Evolutionary conservation across 1,140 invertebrate species (phyloP).

Genomic region (Polypedilum vanderplanki): DNA sequence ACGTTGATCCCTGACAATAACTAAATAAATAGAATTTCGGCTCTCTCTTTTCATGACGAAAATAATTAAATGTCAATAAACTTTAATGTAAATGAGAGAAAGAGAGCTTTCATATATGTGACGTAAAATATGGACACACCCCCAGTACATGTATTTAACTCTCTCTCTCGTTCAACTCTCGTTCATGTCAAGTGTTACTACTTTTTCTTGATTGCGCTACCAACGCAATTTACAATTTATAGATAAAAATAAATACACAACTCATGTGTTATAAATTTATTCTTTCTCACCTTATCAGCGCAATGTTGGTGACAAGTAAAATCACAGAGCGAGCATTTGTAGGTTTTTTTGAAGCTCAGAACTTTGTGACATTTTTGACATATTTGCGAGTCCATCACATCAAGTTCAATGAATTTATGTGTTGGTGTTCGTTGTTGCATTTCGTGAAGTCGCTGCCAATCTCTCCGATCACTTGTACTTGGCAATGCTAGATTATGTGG

Average conservation of each 20-base stretch:
- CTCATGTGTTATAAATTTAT: neutral
- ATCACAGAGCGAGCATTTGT: slow-evolving; percentile 1
- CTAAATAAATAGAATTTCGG: too few relatives aligned
- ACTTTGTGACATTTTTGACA: slow-evolving; percentile 20
- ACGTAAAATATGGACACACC: neutral
- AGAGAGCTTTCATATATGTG: neutral
- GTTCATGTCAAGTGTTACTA: neutral
- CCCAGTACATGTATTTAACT: neutral
- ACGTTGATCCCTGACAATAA: too few relatives aligned
- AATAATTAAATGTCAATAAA: too few relatives aligned
- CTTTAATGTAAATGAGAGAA: too few relatives aligned
- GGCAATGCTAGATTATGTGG: neutral
- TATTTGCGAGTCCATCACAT: slow-evolving; percentile 10
- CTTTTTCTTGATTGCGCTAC: neutral
- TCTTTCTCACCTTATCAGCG: slow-evolving; percentile 3
- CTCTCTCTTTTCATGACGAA: too few relatives aligned
- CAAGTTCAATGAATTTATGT: slow-evolving; percentile 15
- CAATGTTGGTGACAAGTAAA: slow-evolving; percentile 24
- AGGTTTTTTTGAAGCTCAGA: neutral
- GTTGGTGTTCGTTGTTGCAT: neutral
- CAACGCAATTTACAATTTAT: neutral
- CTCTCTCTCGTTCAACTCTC: neutral
- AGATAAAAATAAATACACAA: neutral
- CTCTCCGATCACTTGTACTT: neutral
- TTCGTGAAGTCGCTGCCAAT: neutral